Conservation (phyloP, 2,888 invertebrate genomes). For the Thecophora atra region DNA sequence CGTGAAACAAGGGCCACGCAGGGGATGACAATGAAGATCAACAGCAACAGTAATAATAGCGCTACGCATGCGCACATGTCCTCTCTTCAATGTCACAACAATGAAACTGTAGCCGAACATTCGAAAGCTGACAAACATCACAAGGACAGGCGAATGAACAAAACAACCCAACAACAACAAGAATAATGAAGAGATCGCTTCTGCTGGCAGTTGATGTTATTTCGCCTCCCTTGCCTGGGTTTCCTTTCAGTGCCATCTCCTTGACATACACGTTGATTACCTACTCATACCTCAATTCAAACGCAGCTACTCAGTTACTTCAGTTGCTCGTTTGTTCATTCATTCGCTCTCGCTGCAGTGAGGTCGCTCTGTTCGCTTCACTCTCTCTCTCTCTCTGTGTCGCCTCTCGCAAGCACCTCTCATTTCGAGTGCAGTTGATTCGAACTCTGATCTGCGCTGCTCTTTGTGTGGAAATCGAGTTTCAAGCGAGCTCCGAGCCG, state of each 20-base stretch:
- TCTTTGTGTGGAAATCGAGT: not conserved
- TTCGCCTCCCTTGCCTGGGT: not conserved
- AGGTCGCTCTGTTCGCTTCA: not conserved
- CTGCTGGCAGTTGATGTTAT: not conserved
- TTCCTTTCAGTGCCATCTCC: not conserved
- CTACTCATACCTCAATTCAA: too few species aligned
- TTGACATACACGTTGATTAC: not conserved
- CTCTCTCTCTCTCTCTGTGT: not conserved
- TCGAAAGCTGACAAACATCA: constrained; percentile 12
- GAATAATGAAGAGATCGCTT: not conserved
- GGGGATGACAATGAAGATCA: constrained; percentile 5
- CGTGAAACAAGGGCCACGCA: not conserved
- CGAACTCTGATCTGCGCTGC: not conserved
- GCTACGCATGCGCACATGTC: constrained; percentile 46
- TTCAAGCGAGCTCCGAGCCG: not conserved
- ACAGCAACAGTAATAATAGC: constrained; percentile 7
- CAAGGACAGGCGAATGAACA: not conserved
- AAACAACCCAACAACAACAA: not conserved
- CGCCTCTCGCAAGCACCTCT: not conserved
- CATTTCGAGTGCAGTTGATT: not conserved
- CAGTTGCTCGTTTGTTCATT: not conserved
- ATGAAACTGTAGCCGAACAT: constrained; percentile 46
- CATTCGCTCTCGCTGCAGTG: too few species aligned
- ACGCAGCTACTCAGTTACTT: not conserved
- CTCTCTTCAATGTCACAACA: constrained; percentile 49